Conservation (phyloP, 2,888 invertebrate species). For the Platerodrilus igneus region DNA sequence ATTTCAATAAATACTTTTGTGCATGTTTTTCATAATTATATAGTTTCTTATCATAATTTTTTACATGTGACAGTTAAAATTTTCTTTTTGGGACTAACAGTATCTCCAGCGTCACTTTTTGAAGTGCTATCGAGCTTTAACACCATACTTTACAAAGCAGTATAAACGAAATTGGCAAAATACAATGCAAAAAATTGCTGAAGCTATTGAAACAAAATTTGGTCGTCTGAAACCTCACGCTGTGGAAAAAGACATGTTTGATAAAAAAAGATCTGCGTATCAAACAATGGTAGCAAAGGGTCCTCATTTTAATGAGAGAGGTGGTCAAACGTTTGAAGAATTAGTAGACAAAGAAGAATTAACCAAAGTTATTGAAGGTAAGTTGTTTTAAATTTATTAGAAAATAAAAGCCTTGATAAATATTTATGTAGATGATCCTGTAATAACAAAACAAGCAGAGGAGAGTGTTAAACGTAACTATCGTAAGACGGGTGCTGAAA, state of each 20-base stretch:
- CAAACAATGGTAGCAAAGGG: slow-evolving; percentile 63
- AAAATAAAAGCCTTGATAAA: not conserved
- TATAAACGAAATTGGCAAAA: slow-evolving; percentile 51
- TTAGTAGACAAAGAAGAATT: slow-evolving; percentile 47
- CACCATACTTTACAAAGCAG: slow-evolving; percentile 57
- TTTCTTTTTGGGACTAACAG: no score
- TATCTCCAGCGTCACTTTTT: slow-evolving; percentile 65
- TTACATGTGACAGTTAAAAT: no score
- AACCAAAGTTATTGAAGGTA: slow-evolving; percentile 39
- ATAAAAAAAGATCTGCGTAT: slow-evolving; percentile 57
- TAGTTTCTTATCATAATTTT: no score
- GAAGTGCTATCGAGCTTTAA: slow-evolving; percentile 56
- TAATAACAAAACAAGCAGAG: slow-evolving; percentile 19
- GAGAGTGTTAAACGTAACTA: slow-evolving; percentile 26
- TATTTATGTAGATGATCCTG: slow-evolving; percentile 7
- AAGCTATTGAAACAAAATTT: slow-evolving; percentile 69
- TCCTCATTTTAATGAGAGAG: slow-evolving; percentile 60
- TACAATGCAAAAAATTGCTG: slow-evolving; percentile 54
- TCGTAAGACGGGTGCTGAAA: slow-evolving; percentile 26
- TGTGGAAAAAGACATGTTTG: slow-evolving; percentile 65
- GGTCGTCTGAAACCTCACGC: slow-evolving; percentile 65
- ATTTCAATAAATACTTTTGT: no score
- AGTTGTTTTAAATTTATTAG: slow-evolving; percentile 4
- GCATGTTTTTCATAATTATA: no score
- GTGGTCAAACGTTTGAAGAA: slow-evolving; percentile 54